Evolutionary conservation across 2,888 invertebrate genomes (phyloP), one percentile per base, ranked within the genome.

Genomic region (Pogonocherus hispidulus): DNA sequence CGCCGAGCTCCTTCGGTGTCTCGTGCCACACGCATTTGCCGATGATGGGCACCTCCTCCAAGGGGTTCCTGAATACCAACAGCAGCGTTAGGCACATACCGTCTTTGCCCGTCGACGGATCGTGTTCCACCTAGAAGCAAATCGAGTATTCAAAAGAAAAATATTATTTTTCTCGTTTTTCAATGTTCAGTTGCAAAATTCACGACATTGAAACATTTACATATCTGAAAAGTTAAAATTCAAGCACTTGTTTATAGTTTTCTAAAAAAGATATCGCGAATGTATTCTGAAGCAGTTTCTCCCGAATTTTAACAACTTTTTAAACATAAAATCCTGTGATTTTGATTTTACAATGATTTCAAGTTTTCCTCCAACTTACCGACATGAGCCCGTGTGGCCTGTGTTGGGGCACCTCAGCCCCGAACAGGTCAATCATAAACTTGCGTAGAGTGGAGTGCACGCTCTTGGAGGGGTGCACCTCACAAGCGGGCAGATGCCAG

Each of bases 11-110:
- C 78, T 88, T 87, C 23, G 92, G 89, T 47, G 95, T 85, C 85
- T 96, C 95, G 77, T 95, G 92, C 97, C 96, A 97, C 11, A 92
- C 92, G 86, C 94, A 96, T 85, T 96, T 96, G 66, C 95, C 94
- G 80, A 94, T 93, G 3, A 95, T 89, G 8, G 93, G 91, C 0
- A 95, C 94, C 81, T 96, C 94, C 86, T 97, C 96, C 23, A 97
- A 86, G 0, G 96, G 93, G 32, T 93, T 90, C 73, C 94, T 88
- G 81, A 96, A 95, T 0, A 94, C 93, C 11, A 97, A 93, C 55
- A 97, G 86, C 41, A 96, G 84, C 49, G 95, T 93, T 18, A 96
- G 85, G 78, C 95, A 95, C 66, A 93, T 88, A 0, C 96, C 96
- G 86, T 96, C 96, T 70, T 89, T 86, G 11, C 86, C 82, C 8